Conservation (phyloP, 2,113 vertebrate species). For the Clarias macrocephalus region DNA sequence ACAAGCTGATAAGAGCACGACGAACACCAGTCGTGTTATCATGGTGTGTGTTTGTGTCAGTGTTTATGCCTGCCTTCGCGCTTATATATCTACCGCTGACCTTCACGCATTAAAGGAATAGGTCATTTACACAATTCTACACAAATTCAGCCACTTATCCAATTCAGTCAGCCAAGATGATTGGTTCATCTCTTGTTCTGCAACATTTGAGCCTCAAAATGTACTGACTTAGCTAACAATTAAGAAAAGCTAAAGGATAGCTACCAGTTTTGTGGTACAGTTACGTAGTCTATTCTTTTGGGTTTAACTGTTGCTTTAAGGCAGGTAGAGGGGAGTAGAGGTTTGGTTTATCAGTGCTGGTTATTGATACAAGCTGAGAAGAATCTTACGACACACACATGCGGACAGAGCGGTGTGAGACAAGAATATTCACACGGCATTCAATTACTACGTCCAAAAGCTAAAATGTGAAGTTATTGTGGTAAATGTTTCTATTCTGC, state of each 20-base stretch:
- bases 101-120: not conserved
- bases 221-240: not conserved
- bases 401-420: not conserved
- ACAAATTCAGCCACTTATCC: not conserved
- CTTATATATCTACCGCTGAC: slow-evolving; percentile 20
- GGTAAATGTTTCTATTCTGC: not conserved
- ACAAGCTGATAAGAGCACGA: slow-evolving; percentile 59
- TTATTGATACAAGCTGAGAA: slow-evolving; percentile 63
- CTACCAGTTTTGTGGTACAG: not conserved
- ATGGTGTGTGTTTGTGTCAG: slow-evolving; percentile 45
- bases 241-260: not conserved
- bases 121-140: not conserved
- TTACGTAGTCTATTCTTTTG: not conserved
- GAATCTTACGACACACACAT: slow-evolving; percentile 20
- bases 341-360: slow-evolving; percentile 1
- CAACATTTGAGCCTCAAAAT: not conserved
- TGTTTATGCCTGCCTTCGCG: not conserved
- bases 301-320: slow-evolving; percentile 1
- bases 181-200: no score
- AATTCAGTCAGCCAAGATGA: not conserved
- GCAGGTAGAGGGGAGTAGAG: not conserved
- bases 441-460: not conserved
- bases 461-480: not conserved
- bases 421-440: not conserved
- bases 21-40: slow-evolving; percentile 47